Evolutionary conservation across 2,113 vertebrate genomes (phyloP), one percentile per base, ranked within the genome.

Genomic region (Eudyptes chrysolophus): DNA sequence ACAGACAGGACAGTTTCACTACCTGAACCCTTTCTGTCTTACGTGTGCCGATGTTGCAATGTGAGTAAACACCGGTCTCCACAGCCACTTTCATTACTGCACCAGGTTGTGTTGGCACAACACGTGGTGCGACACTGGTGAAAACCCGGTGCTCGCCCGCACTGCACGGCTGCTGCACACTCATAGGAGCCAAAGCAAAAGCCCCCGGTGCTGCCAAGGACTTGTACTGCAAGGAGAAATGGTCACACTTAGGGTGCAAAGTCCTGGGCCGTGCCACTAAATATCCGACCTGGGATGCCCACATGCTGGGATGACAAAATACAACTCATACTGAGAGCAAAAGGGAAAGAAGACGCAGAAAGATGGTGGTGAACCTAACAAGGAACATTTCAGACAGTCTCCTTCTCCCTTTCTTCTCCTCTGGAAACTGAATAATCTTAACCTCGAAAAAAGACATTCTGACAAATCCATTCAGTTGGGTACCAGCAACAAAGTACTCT

Each of bases 241-340:
- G 0, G 20, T 17, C 51, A n/a, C 0, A 0, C 64, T 30, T 7
- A 9, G 26, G 13, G 26, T 65, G 26, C 40, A 30, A 60, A 61
- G 24, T 40, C 68, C 32, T 42, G 34, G 24, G 54, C 42, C 2
- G 2, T 22, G 34, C 9, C 0, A 1, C 26, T 70, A 42, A 54
- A 16, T 13, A 65, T 7, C 36, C 0, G 2, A 22, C 7, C 25
- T 52, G 18, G 26, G 55, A 52, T 40, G 51, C 29, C n/a, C 25
- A 7, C 3, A 0, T 8, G 29, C 61, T 58, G 46, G 29, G 30
- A 40, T 46, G 36, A 51, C 66, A 58, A 62, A 75, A 32, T 22
- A 52, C 38, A 49, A 42, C 25, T 77, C 22, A 7, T 54, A 29
- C 11, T 0, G 19, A 38, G 22, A 30, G 58, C 27, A 49, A 62